Conservation (phyloP, 1,140 invertebrate genomes). For the Drosophila malerkotliana region DNA sequence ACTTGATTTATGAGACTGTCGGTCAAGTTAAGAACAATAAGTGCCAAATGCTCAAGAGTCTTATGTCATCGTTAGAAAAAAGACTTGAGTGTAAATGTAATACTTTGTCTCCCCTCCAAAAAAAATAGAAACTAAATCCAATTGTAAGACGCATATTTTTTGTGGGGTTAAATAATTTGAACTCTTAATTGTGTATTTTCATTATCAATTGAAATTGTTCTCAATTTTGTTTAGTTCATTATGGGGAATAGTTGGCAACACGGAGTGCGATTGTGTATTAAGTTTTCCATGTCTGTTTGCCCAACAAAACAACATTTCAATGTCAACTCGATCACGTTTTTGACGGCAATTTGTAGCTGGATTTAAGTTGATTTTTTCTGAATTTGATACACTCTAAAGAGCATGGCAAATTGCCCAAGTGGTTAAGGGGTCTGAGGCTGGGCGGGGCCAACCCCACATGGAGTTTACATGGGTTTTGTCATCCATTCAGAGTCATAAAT, state of each 20-base stretch:
- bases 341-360: slow-evolving; percentile 65
- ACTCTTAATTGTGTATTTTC: slow-evolving; percentile 68
- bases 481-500: slow-evolving; percentile 41
- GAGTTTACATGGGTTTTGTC: slow-evolving; percentile 59
- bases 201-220: slow-evolving; percentile 71
- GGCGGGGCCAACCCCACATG: slow-evolving; percentile 21
- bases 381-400: slow-evolving; percentile 75
- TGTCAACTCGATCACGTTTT: slow-evolving; percentile 73
- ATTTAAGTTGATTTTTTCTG: slow-evolving; percentile 26
- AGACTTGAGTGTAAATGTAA: neutral
- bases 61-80: slow-evolving; percentile 53
- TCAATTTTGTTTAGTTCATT: slow-evolving; percentile 22
- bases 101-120: slow-evolving; percentile 1
- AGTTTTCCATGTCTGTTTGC: slow-evolving; percentile 50
- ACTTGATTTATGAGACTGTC: slow-evolving; percentile 59
- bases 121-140: slow-evolving; percentile 1
- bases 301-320: slow-evolving; percentile 62
- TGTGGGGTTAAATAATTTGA: slow-evolving; percentile 66
- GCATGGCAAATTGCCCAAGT: slow-evolving; percentile 69
- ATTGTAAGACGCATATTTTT: slow-evolving; percentile 44
- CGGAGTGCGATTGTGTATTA: slow-evolving; percentile 34
- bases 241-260: slow-evolving; percentile 31
- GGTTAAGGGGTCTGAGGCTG: slow-evolving; percentile 9
- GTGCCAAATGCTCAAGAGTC: slow-evolving; percentile 40
- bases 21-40: slow-evolving; percentile 30